phyloP scores from a whole-genome alignment of 2,113 vertebrate species.

The Oreochromis spilurus region DNA sequence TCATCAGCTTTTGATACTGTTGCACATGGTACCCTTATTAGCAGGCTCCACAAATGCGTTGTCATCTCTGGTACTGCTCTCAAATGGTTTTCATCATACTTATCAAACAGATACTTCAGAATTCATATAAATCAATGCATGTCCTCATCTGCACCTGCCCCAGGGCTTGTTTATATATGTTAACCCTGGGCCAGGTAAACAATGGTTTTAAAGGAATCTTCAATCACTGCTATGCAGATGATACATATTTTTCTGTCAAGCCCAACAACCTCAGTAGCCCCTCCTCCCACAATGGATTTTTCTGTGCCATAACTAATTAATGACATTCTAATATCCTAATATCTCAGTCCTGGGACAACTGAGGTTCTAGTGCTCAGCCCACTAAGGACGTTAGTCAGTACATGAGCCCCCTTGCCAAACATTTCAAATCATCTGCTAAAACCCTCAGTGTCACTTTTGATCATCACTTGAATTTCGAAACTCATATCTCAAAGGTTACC shows the following conservation, averaged over 20 bases:
- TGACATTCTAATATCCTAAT: too few relatives aligned
- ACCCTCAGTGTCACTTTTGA: accelerated
- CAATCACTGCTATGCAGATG: too few relatives aligned
- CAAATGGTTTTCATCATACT: not conserved
- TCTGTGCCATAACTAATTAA: too few relatives aligned
- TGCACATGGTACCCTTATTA: not conserved
- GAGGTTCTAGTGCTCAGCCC: not conserved
- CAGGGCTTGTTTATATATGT: not conserved
- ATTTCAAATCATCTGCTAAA: not conserved
- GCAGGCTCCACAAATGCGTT: not conserved
- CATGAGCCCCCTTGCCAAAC: accelerated
- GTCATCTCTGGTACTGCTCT: not conserved
- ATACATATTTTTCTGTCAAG: too few relatives aligned
- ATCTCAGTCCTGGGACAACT: not conserved
- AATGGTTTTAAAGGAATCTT: too few relatives aligned
- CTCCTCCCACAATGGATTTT: too few relatives aligned
- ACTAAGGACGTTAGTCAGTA: accelerated
- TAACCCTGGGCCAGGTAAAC: not conserved
- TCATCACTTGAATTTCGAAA: not conserved
- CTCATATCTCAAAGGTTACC: not conserved
- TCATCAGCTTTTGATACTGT: not conserved
- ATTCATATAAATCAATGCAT: not conserved
- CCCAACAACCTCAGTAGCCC: too few relatives aligned
- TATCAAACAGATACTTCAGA: accelerated
- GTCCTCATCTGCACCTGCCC: not conserved